Evolutionary conservation across 2,113 vertebrate genomes (phyloP), one percentile per base, ranked within the genome.

Genomic region (Scomber scombrus): DNA sequence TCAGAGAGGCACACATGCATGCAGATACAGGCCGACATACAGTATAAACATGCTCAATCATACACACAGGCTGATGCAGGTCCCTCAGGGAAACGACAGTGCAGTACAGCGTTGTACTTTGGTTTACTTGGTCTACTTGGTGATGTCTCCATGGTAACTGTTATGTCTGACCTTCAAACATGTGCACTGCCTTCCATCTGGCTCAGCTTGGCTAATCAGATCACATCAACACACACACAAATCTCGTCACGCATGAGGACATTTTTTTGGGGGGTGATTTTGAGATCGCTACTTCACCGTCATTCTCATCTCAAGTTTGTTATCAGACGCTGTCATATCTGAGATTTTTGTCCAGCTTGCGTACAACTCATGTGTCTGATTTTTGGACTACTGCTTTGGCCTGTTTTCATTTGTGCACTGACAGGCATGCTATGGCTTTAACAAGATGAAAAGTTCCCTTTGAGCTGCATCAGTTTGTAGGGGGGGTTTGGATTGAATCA

Each of bases 81-180:
- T 82, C 73, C 75, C 71, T 74, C 5, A 11, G 67, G 67, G 70
- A 81, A 71, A 75, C 55, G 55, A 85, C 76, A 75, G 84, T 23
- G 49, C 75, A 71, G 65, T 74, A 61, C 43, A 85, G 69, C 54
- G 23, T 71, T 88, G 71, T 73, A 73, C 66, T 77, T 77, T 71
- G 71, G 72, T 85, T 85, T 85, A 85, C 80, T 85, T 90, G 85
- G 74, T 84, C 61, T 81, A 85, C 83, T 89, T 85, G 79, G 66
- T 60, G 86, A 89, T 69, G 88, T 94, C 89, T 92, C 94, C 93
- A 94, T 94, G 90, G 94, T 78, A 93, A 94, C 94, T 67, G 87
- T 83, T 86, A 91, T 91, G 89, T 84, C 88, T 93, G 94, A 94
- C 93, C 93, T 94, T 94, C 90, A 92, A 88, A 89, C 82, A 88